These are phyloP conservation scores for Eleginops maclovinus DNA, from an alignment of 2,113 vertebrate species.

Conservation along the genomic window DNA sequence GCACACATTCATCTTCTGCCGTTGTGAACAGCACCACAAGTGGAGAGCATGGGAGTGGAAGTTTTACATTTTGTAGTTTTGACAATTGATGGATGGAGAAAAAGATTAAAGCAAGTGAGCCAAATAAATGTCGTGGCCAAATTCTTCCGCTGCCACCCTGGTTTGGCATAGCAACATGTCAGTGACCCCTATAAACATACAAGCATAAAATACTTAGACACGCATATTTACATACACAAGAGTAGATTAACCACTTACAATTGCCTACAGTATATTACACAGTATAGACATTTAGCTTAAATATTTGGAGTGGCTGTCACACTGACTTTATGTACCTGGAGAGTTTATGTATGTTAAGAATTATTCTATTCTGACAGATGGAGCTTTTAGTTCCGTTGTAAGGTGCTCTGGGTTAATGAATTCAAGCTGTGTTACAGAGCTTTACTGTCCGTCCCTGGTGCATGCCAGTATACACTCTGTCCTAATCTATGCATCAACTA, in stretches of 20 bases:
- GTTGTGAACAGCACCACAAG: conserved; percentile 4
- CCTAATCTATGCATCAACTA: conserved; percentile 27
- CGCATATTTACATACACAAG: background rate
- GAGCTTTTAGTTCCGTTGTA: conserved; percentile 41
- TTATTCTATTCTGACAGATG: conserved; percentile 52
- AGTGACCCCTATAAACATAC: conserved; percentile 4
- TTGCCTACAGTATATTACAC: conserved; percentile 25
- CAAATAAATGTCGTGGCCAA: conserved; percentile 6
- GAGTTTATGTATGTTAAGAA: conserved; percentile 40
- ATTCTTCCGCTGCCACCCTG: conserved; percentile 41
- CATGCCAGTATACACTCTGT: conserved; percentile 30
- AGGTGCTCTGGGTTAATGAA: conserved; percentile 67
- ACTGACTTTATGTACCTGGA: conserved; percentile 55
- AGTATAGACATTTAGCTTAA: conserved; percentile 43
- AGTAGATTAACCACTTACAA: conserved; percentile 9
- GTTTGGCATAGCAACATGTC: conserved; percentile 65
- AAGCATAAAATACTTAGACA: background rate
- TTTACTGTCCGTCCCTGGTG: conserved; percentile 20
- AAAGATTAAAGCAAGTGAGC: background rate
- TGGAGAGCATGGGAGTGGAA: background rate
- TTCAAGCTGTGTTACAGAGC: conserved; percentile 62
- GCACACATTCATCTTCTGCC: conserved; percentile 34
- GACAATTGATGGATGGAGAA: conserved; percentile 49
- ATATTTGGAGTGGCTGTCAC: conserved; percentile 68
- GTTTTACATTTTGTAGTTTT: conserved; percentile 27